A percentile compares a stretch with the other conserved stretches of the same genome.
Evolutionary conservation across 2,888 invertebrate species (phyloP).

Genomic region (Lathronympha strigana): DNA sequence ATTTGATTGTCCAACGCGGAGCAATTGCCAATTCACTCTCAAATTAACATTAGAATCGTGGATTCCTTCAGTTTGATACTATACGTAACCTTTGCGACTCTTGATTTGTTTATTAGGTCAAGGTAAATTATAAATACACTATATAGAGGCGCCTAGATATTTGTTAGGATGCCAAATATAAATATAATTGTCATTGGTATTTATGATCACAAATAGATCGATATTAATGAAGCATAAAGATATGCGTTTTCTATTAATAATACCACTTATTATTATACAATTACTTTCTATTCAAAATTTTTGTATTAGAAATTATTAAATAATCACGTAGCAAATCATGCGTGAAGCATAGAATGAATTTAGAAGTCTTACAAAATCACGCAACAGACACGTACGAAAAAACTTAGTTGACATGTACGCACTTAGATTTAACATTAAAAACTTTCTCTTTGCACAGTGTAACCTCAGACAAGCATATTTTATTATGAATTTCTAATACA

Average conservation of each 20-base stretch:
- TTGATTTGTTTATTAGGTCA: constrained; percentile 18
- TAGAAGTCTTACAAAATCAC: background rate
- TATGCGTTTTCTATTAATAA: background rate
- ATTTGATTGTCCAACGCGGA: background rate
- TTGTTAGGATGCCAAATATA: constrained; percentile 28
- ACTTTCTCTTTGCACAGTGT: background rate
- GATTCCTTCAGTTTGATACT: background rate
- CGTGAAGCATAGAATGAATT: background rate
- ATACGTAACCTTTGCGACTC: background rate
- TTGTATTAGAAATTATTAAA: background rate
- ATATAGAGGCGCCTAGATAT: constrained; percentile 28
- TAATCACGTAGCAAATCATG: background rate
- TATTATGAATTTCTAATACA: no score
- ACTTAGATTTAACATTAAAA: background rate
- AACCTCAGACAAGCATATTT: no score
- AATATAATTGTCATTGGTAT: constrained; percentile 26
- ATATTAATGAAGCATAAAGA: background rate
- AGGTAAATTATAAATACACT: constrained; percentile 8
- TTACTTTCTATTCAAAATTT: background rate
- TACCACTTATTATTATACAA: background rate
- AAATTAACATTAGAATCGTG: no score
- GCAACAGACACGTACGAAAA: background rate
- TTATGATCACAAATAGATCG: constrained; percentile 16
- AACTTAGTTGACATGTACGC: background rate
- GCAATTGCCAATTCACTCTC: no score